Percentiles rank a stretch among this genome's conserved stretches.
Conservation (phyloP, 2,113 vertebrate species). For the Nycticebus coucang region DNA sequence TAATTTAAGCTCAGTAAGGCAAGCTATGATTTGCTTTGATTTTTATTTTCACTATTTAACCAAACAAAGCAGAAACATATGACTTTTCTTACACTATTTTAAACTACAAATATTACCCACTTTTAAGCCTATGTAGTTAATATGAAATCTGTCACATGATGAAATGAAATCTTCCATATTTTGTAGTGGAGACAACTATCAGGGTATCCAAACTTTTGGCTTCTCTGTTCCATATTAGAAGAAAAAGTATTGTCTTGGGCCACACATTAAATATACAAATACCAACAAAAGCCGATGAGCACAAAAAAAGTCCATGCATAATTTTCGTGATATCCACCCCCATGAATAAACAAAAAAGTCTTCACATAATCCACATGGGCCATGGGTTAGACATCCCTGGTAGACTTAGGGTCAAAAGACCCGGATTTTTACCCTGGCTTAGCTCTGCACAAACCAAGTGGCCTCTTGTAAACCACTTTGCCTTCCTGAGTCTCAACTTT, state of each 20-base stretch:
- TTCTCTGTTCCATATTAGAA: no score
- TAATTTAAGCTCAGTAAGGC: slow-evolving; percentile 36
- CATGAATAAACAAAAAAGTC: no score
- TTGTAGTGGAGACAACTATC: background rate
- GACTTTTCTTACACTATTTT: slow-evolving; percentile 55
- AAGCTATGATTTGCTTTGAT: slow-evolving; percentile 47
- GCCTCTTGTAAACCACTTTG: background rate
- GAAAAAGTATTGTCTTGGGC: no score
- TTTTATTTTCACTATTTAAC: slow-evolving; percentile 58
- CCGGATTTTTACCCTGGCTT: background rate
- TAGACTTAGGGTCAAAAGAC: background rate
- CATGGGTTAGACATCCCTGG: no score
- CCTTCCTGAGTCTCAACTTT: background rate
- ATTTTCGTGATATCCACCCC: no score
- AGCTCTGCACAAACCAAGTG: background rate
- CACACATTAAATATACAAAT: no score
- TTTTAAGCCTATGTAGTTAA: slow-evolving; percentile 24
- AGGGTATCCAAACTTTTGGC: no score
- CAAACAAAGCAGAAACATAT: slow-evolving; percentile 56
- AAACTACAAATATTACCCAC: slow-evolving; percentile 56
- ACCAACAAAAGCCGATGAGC: no score
- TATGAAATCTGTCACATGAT: slow-evolving; percentile 40
- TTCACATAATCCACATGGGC: no score
- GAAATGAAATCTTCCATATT: slow-evolving; percentile 40
- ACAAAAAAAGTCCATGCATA: no score